These are phyloP conservation scores for Momotus momota DNA, from an alignment of 2,797 vertebrate species.

Conservation along the genomic window DNA sequence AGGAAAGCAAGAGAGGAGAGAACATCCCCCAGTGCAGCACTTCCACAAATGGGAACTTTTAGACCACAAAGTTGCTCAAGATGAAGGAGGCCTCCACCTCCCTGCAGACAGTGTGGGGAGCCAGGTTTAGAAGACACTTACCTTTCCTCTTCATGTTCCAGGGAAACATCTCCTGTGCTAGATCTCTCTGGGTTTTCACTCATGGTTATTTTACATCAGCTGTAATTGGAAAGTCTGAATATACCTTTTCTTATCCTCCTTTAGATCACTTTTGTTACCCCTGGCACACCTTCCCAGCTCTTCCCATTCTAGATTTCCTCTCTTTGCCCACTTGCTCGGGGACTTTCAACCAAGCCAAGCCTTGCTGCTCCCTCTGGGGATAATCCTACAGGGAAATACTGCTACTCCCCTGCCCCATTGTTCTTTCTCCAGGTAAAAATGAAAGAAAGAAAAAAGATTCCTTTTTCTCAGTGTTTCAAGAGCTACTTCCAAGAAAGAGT, in stretches of 20 bases:
- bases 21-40: neutral
- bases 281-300: neutral
- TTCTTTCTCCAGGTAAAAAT: neutral
- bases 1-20: neutral
- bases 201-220: neutral
- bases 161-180: neutral
- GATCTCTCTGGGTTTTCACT: neutral
- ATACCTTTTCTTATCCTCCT: neutral
- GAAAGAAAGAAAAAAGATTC: no score
- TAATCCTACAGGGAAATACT: neutral
- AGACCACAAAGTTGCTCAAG: neutral
- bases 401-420: neutral
- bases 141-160: neutral
- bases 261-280: neutral
- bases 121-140: neutral
- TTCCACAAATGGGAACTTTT: neutral
- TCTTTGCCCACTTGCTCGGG: neutral
- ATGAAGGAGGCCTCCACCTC: neutral
- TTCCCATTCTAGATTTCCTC: neutral
- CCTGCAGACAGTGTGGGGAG: neutral
- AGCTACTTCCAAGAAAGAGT: neutral
- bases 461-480: rapidly evolving
- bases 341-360: neutral
- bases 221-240: neutral
- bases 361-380: neutral